These are phyloP conservation scores for Apogon hyalosoma DNA, from an alignment of 2,797 vertebrate species.

Conservation along the genomic window DNA sequence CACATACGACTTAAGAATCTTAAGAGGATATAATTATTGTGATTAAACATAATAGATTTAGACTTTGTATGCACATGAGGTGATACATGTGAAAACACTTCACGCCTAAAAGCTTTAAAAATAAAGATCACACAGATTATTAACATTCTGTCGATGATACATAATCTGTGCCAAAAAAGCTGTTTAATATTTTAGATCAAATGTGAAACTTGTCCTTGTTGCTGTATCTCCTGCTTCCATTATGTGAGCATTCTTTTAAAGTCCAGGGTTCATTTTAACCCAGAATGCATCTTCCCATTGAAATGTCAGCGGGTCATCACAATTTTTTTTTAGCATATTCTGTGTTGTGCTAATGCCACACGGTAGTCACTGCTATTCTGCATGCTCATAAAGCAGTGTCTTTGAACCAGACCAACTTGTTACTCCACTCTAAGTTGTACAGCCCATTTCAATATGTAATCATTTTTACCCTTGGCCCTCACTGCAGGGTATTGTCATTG, in stretches of 20 bases:
- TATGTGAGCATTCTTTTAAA: slow-evolving; percentile 13
- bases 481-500: too few relatives aligned
- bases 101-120: background rate
- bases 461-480: too few relatives aligned
- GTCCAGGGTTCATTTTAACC: background rate
- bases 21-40: background rate
- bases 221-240: background rate
- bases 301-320: slow-evolving; percentile 2
- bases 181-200: slow-evolving; percentile 18
- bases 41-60: background rate
- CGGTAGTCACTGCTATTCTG: too few relatives aligned
- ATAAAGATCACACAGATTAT: background rate
- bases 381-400: too few relatives aligned
- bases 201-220: slow-evolving; percentile 20
- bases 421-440: too few relatives aligned
- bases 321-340: background rate
- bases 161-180: slow-evolving; percentile 6
- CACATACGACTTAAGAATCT: background rate
- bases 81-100: slow-evolving; percentile 11
- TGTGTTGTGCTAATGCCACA: too few relatives aligned
- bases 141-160: background rate
- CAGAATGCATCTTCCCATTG: slow-evolving; percentile 19
- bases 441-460: too few relatives aligned
- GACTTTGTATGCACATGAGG: slow-evolving; percentile 2
- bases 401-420: too few relatives aligned